A percentile compares a stretch with the other conserved stretches of the same genome.
Conservation (phyloP, 2,888 invertebrate species). For the Eupithecia insigniata region DNA sequence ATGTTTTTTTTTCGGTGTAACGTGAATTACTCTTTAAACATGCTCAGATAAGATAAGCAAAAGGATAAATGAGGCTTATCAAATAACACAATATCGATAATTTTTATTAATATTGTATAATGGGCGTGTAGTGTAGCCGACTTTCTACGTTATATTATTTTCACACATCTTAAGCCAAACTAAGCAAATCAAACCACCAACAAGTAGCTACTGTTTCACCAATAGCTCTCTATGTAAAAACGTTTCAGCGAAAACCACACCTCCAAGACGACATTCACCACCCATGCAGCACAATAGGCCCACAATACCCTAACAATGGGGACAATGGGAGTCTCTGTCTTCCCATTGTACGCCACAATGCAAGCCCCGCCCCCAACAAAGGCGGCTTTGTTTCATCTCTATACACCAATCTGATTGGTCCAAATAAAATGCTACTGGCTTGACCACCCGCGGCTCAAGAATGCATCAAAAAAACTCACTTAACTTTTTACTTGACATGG, state of each 20-base stretch:
- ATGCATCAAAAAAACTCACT: constrained; percentile 45
- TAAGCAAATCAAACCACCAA: neutral
- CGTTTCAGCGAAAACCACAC: constrained; percentile 59
- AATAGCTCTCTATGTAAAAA: constrained; percentile 55
- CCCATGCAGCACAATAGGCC: constrained; percentile 42
- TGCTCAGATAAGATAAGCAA: neutral
- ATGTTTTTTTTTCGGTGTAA: too few species aligned
- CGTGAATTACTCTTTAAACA: too few species aligned
- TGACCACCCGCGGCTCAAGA: constrained; percentile 62
- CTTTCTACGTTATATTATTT: too few species aligned
- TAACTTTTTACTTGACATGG: constrained; percentile 41
- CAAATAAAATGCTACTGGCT: constrained; percentile 48
- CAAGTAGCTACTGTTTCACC: constrained; percentile 35
- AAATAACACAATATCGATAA: too few species aligned
- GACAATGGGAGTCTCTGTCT: constrained; percentile 76
- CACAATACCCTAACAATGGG: constrained; percentile 61
- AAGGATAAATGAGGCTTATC: too few species aligned
- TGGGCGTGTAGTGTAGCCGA: too few species aligned
- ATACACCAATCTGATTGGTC: constrained; percentile 63
- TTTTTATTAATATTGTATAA: too few species aligned
- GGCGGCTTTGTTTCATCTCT: constrained; percentile 79
- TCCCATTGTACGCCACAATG: constrained; percentile 80
- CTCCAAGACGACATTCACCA: constrained; percentile 46
- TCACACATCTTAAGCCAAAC: neutral
- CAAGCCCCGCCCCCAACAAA: constrained; percentile 72